Conservation (phyloP, 2,113 vertebrate species). For the Pluvialis apricaria region DNA sequence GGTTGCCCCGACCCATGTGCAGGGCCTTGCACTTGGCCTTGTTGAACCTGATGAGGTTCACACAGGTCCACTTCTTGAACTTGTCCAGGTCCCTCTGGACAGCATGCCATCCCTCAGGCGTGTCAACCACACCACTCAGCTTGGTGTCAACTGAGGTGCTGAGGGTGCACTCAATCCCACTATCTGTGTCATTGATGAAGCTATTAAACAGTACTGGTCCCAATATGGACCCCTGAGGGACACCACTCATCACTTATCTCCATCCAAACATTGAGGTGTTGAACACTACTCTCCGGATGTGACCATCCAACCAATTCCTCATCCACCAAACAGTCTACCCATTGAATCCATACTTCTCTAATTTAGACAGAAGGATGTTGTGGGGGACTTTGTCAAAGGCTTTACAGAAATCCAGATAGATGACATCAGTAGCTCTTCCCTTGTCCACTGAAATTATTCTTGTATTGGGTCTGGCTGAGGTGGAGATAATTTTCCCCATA, state of each 20-base stretch:
- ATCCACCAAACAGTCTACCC: too few relatives aligned
- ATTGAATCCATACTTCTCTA: too few relatives aligned
- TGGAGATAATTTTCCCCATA: too few relatives aligned
- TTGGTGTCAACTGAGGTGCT: not conserved
- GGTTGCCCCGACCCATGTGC: not conserved
- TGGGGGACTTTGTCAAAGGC: too few relatives aligned
- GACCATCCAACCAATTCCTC: too few relatives aligned
- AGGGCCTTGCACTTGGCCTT: not conserved
- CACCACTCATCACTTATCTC: not conserved
- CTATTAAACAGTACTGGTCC: not conserved
- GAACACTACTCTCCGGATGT: not conserved
- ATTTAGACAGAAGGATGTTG: too few relatives aligned
- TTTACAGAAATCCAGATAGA: not conserved
- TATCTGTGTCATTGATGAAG: not conserved
- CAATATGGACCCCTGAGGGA: not conserved
- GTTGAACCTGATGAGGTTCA: not conserved
- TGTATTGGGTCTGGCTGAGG: too few relatives aligned
- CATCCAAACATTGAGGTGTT: not conserved
- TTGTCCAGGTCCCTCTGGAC: not conserved
- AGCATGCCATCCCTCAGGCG: not conserved
- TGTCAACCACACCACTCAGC: not conserved
- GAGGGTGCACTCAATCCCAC: not conserved
- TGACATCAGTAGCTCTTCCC: not conserved
- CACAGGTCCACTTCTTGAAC: not conserved
- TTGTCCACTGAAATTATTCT: not conserved